Conservation (phyloP, 2,113 vertebrate species). For the Romanogobio albipinnatus region DNA sequence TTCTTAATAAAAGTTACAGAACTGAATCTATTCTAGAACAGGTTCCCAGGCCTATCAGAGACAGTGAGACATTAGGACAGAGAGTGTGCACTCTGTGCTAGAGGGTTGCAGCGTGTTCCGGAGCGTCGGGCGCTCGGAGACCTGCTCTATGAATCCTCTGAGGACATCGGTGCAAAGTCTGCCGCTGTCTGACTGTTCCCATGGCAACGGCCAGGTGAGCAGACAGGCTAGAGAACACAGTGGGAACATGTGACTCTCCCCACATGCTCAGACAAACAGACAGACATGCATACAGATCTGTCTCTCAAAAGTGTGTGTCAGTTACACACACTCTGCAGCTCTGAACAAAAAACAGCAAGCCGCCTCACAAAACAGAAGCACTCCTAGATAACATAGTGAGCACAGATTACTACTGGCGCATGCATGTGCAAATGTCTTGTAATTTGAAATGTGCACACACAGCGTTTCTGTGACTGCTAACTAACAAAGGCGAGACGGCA, state of each 20-base stretch:
- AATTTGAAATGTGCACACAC: slow-evolving; percentile 11
- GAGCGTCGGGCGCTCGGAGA: slow-evolving; percentile 54
- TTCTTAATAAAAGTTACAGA: neutral
- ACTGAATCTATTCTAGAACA: neutral
- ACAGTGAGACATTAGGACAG: neutral
- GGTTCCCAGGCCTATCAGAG: neutral
- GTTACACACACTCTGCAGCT: neutral
- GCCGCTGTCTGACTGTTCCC: slow-evolving; percentile 79
- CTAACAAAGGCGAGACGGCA: neutral
- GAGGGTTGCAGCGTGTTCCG: neutral
- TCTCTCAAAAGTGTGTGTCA: slow-evolving; percentile 2
- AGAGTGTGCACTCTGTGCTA: neutral
- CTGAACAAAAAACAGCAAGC: neutral
- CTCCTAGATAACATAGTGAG: neutral
- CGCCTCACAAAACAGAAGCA: neutral
- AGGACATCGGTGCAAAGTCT: slow-evolving; percentile 76
- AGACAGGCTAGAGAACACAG: slow-evolving; percentile 71
- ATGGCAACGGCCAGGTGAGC: slow-evolving; percentile 83
- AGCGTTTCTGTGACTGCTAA: neutral
- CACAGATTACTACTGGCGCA: neutral
- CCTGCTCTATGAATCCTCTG: slow-evolving; percentile 66
- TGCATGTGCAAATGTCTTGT: slow-evolving; percentile 4
- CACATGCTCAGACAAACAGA: slow-evolving; percentile 65
- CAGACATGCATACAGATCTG: slow-evolving; percentile 10
- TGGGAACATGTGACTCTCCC: slow-evolving; percentile 68